Percentiles rank a stretch among this genome's conserved stretches.
phyloP scores from a whole-genome alignment of 2,113 vertebrate species.

The Dermatemys mawii region DNA sequence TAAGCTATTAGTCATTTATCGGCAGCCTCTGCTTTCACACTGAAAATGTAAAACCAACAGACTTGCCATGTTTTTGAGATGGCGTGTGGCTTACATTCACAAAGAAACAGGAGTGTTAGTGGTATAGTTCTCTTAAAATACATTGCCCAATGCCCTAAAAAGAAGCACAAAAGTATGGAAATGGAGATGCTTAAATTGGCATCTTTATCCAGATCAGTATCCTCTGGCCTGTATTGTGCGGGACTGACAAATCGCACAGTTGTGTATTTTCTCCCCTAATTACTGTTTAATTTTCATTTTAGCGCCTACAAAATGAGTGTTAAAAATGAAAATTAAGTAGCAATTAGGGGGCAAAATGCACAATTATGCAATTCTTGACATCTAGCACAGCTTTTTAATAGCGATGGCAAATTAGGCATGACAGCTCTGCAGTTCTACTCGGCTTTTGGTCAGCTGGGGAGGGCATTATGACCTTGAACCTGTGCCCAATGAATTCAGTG shows the following conservation, averaged over 20 bases:
- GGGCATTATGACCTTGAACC: not conserved
- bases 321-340: constrained; percentile 69
- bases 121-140: not conserved
- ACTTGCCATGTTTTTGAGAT: not conserved
- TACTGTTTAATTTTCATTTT: constrained; percentile 69
- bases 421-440: constrained; percentile 38
- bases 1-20: constrained; percentile 23
- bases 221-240: not conserved
- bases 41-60: constrained; percentile 22
- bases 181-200: not conserved
- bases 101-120: not conserved
- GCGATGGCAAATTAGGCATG: constrained; percentile 52
- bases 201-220: not conserved
- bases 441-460: constrained; percentile 19
- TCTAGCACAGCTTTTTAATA: constrained; percentile 15
- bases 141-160: not conserved
- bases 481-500: not conserved
- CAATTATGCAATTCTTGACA: constrained; percentile 45
- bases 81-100: not conserved
- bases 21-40: not conserved
- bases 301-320: constrained; percentile 53
- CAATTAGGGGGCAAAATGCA: constrained; percentile 36
- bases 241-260: constrained; percentile 10
- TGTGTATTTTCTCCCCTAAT: constrained; percentile 51
- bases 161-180: not conserved